Conservation (phyloP, 1,140 invertebrate genomes). For the Psix sp. region DNA sequence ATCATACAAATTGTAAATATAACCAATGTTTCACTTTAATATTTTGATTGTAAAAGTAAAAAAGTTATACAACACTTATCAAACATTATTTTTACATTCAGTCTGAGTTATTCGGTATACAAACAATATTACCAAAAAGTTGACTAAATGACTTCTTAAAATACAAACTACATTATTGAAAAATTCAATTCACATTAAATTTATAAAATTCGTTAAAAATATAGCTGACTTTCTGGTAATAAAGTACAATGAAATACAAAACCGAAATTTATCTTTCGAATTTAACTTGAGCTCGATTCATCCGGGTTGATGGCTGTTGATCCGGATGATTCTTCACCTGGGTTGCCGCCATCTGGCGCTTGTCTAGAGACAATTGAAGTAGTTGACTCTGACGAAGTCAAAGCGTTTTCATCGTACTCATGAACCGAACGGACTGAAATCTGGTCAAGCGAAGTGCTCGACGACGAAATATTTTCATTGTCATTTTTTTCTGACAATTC, state of each 20-base stretch:
- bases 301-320: conserved; percentile 26
- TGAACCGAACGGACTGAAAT: conserved; percentile 39
- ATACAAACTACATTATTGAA: too few relatives aligned
- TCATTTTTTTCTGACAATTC: conserved; percentile 61
- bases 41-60: too few relatives aligned
- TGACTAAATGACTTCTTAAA: too few relatives aligned
- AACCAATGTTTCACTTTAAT: too few relatives aligned
- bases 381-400: conserved; percentile 62
- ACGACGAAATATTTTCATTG: conserved; percentile 57
- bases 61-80: too few relatives aligned
- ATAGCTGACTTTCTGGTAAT: too few relatives aligned
- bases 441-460: conserved; percentile 60
- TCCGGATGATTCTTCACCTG: conserved; percentile 64
- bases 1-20: too few relatives aligned
- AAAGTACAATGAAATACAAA: too few relatives aligned
- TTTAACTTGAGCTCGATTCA: conserved; percentile 30
- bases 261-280: background rate
- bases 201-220: too few relatives aligned
- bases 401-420: conserved; percentile 50
- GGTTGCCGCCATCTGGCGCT: conserved; percentile 73
- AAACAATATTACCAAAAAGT: conserved; percentile 5
- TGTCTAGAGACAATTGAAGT: conserved; percentile 68
- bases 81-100: too few relatives aligned
- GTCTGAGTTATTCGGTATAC: background rate
- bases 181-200: too few relatives aligned